Evolutionary conservation across 2,888 invertebrate species (phyloP), one percentile per base, ranked within the genome.

Genomic region (Micoletzkya japonica): DNA sequence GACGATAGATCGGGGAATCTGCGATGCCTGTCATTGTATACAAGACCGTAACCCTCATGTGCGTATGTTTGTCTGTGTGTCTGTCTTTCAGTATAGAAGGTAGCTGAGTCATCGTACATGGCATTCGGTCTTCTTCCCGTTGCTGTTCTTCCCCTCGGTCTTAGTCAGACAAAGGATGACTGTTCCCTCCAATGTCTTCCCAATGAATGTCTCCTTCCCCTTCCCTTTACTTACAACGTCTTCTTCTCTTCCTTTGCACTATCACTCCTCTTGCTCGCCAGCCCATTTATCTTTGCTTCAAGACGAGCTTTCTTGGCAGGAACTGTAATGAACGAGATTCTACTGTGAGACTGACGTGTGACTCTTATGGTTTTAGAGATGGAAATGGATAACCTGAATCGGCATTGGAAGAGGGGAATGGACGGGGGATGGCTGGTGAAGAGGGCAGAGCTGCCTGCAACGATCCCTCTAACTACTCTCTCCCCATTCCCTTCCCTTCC

Each of bases 231-330:
- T n/a, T n/a, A n/a, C n/a, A n/a, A 59, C 59, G 44, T 37, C 28
- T 39, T 59, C 37, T 39, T 59, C 4, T 37, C 37, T 39, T 59
- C 59, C 59, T 59, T 39, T 37, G n/a, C n/a, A n/a, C n/a, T n/a
- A n/a, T n/a, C n/a, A n/a, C n/a, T n/a, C n/a, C 24, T 63, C 50
- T 63, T 63, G 28, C 54, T 52, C 4, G 54, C 64, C 7, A 66
- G 32, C n/a, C 64, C 64, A 37, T 66, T 66, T 52, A 66, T 66
- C 54, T 66, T 66, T 26, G 64, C 64, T 54, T 66, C 64, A 28
- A 66, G 54, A 52, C 64, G 64, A 3, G 64, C 64, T 54, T 66
- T 66, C 64, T 54, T 52, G 20, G 64, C 64, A 24, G 64, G 64
- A 6, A 54, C 64, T 66, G 54, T 24, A 66, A 37, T 10, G 34